Evolutionary conservation across 2,113 vertebrate species (phyloP), one percentile per base, ranked within the genome.

Genomic region (Aviceda subcristata): DNA sequence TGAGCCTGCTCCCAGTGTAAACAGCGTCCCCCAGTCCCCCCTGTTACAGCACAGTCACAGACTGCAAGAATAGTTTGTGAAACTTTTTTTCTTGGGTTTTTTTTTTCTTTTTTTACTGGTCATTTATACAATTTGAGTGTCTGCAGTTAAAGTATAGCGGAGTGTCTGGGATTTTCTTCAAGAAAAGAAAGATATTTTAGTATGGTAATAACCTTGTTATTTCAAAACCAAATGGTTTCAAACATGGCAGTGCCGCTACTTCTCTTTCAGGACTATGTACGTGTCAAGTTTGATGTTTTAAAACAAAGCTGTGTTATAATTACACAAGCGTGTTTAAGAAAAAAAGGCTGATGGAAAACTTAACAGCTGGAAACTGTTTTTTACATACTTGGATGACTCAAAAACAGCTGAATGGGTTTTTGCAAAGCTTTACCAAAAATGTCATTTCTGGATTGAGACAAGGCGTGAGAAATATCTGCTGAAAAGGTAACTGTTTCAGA

Each of bases 291-390:
- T 98, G 98, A 98, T 97, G 97, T 98, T 98, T 98, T 98, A 97
- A 98, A 98, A 98, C 97, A 98, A 98, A 98, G 96, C 97, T 96
- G 89, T 98, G 97, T 98, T 98, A 98, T 97, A 98, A 98, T 98
- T 98, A 98, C 96, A 98, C 95, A 94, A 95, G 91, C n/a, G 6
- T 91, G 94, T 92, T 97, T 97, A 96, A 98, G 96, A 96, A 97
- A 96, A 94, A 98, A 97, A 95, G 90, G 91, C 95, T 97, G 98
- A 97, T 97, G 97, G 98, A 98, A 98, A 98, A 97, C 96, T 97
- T 98, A 98, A 97, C 98, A 98, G 98, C 98, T 98, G 98, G 98
- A 98, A 98, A 98, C 97, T 98, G 95, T 96, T 98, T 98, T 98
- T 97, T 98, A 72, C 97, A 97, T 97, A 97, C 96, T 98, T 97